These are phyloP conservation scores for Cephalopholis sonnerati DNA, from an alignment of 2,113 vertebrate species.

Conservation along the genomic window DNA sequence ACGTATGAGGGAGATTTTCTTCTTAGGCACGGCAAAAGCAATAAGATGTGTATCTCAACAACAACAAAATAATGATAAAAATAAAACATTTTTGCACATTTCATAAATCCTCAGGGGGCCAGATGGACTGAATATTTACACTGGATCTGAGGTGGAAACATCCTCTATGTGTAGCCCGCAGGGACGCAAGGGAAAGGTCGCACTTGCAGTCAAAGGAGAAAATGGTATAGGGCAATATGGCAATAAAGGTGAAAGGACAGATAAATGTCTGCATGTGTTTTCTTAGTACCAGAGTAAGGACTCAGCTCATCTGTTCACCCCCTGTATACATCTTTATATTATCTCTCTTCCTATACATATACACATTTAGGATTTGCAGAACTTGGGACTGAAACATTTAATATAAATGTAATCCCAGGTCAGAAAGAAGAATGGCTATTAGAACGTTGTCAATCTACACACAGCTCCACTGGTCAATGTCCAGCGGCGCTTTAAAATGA, in stretches of 20 bases:
- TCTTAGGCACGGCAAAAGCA: constrained; percentile 81
- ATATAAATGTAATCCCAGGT: constrained; percentile 83
- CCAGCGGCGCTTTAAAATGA: constrained; percentile 52
- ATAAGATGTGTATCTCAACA: constrained; percentile 61
- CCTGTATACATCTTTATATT: constrained; percentile 54
- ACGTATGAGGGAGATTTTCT: constrained; percentile 64
- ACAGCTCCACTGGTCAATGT: constrained; percentile 54
- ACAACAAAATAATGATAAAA: constrained; percentile 58
- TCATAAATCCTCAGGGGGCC: constrained; percentile 46
- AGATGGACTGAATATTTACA: constrained; percentile 70
- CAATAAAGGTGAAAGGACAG: constrained; percentile 18
- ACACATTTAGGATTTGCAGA: constrained; percentile 72
- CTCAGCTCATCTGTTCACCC: constrained; percentile 67
- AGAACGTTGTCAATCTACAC: constrained; percentile 58
- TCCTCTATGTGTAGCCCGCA: not conserved
- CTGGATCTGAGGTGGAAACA: constrained; percentile 37
- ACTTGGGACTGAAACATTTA: constrained; percentile 78
- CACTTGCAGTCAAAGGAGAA: constrained; percentile 22
- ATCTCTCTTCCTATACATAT: constrained; percentile 67
- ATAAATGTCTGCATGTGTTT: constrained; percentile 22
- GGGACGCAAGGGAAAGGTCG: constrained; percentile 28
- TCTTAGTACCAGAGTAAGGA: constrained; percentile 53
- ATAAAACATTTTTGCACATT: constrained; percentile 68
- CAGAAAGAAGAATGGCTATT: constrained; percentile 72
- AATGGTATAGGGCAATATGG: not conserved